Conservation (phyloP, 2,113 vertebrate genomes). For the Ptilonorhynchus violaceus region DNA sequence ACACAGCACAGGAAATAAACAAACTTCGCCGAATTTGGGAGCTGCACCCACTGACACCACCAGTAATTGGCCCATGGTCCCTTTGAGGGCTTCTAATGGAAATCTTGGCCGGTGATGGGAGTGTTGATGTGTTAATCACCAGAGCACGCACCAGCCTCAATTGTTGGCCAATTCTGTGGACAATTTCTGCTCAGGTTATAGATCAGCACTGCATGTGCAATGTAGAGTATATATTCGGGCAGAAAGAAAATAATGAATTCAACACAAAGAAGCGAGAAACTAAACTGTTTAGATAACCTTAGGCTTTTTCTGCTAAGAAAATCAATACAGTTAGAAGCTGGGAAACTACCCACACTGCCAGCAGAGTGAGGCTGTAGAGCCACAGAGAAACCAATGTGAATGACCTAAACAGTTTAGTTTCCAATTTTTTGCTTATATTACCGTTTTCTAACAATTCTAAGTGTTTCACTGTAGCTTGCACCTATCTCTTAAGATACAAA, state of each 20-base stretch:
- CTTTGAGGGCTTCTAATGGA: not conserved
- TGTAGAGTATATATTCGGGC: not conserved
- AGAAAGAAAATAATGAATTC: constrained; percentile 48
- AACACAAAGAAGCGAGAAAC: constrained; percentile 21
- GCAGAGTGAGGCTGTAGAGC: not conserved
- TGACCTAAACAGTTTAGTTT: not conserved
- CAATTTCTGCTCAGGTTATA: not conserved
- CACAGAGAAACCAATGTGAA: not conserved
- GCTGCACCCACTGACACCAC: not conserved
- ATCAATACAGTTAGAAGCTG: constrained; percentile 37
- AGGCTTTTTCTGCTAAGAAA: constrained; percentile 44
- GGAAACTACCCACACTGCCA: not conserved
- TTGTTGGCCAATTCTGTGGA: not conserved
- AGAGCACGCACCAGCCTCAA: accelerated
- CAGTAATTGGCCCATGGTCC: not conserved
- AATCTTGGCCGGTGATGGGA: not conserved
- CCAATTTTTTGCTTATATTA: not conserved
- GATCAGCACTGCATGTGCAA: not conserved
- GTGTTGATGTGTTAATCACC: not conserved
- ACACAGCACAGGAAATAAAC: not conserved
- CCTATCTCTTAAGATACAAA: not conserved
- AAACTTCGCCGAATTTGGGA: not conserved
- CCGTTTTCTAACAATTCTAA: not conserved
- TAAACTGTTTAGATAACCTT: constrained; percentile 59
- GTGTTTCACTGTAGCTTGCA: not conserved